phyloP scores from a whole-genome alignment of 35 echinoderm and acorn worm species.

The Apostichopus parvimensis region DNA sequence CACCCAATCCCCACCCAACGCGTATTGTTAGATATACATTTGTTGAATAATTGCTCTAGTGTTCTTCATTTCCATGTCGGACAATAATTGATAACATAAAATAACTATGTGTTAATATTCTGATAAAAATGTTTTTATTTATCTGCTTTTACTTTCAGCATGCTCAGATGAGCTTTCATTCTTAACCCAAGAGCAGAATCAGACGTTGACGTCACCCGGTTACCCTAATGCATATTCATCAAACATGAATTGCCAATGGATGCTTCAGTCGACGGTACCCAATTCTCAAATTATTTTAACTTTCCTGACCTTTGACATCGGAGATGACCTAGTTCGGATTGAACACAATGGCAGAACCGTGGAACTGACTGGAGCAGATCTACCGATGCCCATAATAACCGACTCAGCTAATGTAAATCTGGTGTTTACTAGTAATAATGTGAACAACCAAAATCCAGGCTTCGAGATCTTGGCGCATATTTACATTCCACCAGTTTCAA shows the following conservation, averaged over 20 bases:
- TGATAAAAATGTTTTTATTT: background rate
- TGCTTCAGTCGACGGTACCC: background rate
- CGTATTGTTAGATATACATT: background rate
- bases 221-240: constrained; percentile 27
- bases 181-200: background rate
- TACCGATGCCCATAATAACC: constrained; percentile 41
- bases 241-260: constrained; percentile 29
- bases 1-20: too few relatives aligned
- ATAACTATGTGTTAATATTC: too few relatives aligned
- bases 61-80: background rate
- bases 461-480: background rate
- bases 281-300: background rate
- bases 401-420: background rate
- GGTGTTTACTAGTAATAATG: constrained; percentile 30
- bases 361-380: background rate
- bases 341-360: background rate
- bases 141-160: background rate
- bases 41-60: background rate
- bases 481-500: background rate
- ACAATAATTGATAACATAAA: too few relatives aligned
- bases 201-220: constrained; percentile 13
- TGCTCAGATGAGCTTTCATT: background rate
- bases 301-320: constrained; percentile 40
- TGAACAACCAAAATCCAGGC: background rate
- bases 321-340: constrained; percentile 9